Percentiles rank a stretch among this genome's conserved stretches.
These are phyloP conservation scores for Myxocyprinus asiaticus DNA, from an alignment of 2,113 vertebrate species.

Conservation along the genomic window DNA sequence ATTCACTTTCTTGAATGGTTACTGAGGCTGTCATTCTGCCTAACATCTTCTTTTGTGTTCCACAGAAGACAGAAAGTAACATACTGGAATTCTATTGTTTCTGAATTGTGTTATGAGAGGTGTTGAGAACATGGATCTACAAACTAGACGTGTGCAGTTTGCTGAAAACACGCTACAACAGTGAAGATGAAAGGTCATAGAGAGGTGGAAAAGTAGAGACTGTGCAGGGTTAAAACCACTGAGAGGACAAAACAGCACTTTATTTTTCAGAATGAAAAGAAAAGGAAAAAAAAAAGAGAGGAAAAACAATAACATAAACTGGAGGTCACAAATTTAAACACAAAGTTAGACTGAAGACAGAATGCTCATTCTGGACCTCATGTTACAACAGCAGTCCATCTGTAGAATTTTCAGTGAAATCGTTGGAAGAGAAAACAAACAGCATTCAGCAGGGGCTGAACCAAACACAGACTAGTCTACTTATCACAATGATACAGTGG, in stretches of 20 bases:
- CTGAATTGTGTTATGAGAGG: too few species aligned
- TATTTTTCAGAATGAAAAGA: slow-evolving; percentile 92
- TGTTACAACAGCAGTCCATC: slow-evolving; percentile 73
- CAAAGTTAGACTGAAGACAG: slow-evolving; percentile 82
- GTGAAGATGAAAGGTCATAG: slow-evolving; percentile 37
- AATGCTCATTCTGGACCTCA: slow-evolving; percentile 75
- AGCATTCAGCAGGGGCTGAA: slow-evolving; percentile 75
- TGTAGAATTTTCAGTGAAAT: slow-evolving; percentile 70
- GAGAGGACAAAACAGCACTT: slow-evolving; percentile 99
- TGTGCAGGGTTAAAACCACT: slow-evolving; percentile 48
- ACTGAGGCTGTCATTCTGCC: too few species aligned
- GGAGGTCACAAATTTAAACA: slow-evolving; percentile 91
- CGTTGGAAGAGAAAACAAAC: slow-evolving; percentile 35
- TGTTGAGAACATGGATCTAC: too few species aligned
- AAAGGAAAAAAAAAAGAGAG: slow-evolving; percentile 68
- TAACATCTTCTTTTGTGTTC: too few species aligned
- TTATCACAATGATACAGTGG: slow-evolving; percentile 84
- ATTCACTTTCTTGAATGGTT: too few species aligned
- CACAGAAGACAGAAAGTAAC: too few species aligned
- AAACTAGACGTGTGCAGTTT: too few species aligned
- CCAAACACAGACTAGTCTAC: slow-evolving; percentile 83
- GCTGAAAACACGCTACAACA: not conserved
- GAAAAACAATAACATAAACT: slow-evolving; percentile 75
- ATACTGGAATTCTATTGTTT: too few species aligned
- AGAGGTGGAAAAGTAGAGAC: slow-evolving; percentile 12